A percentile compares a stretch with the other conserved stretches of the same genome.
phyloP scores from a whole-genome alignment of 1,140 invertebrate species.

The Lasaia peninsularis region DNA sequence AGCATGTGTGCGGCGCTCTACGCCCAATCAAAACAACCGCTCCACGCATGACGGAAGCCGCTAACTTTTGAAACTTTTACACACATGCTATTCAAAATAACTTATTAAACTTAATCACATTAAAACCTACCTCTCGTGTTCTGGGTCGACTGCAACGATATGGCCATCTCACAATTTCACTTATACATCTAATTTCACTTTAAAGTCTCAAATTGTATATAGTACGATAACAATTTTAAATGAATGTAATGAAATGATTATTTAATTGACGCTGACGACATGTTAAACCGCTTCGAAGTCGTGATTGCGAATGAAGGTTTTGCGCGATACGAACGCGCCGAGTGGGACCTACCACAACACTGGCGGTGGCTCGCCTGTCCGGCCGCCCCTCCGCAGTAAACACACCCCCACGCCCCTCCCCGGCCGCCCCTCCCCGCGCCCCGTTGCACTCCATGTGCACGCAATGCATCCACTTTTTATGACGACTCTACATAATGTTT shows the following conservation, averaged over 20 bases:
- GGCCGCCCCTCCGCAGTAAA: conserved; percentile 68
- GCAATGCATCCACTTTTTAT: conserved; percentile 73
- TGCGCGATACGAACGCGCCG: conserved; percentile 50
- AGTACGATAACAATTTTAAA: conserved; percentile 14
- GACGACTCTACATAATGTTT: conserved; percentile 70
- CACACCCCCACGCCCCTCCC: conserved; percentile 66
- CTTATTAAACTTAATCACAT: conserved; percentile 1
- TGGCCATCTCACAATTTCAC: conserved; percentile 71
- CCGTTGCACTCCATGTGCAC: conserved; percentile 66
- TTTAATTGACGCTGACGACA: conserved; percentile 28
- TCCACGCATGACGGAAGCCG: conserved; percentile 58
- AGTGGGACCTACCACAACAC: conserved; percentile 76
- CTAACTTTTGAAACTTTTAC: conserved; percentile 67
- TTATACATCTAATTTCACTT: conserved; percentile 56
- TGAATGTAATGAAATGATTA: conserved; percentile 5
- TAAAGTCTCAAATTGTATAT: conserved; percentile 19
- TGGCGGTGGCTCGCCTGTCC: conserved; percentile 51
- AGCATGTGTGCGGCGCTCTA: conserved; percentile 54
- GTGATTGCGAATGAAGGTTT: conserved; percentile 48
- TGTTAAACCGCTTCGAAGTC: conserved; percentile 53
- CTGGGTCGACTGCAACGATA: conserved; percentile 73
- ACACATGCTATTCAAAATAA: conserved; percentile 44
- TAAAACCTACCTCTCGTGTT: conserved; percentile 67
- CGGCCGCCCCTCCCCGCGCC: conserved; percentile 27
- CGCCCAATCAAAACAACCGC: conserved; percentile 54